Conservation (phyloP, 2,797 vertebrate species). For the Sebastes diploproa region DNA sequence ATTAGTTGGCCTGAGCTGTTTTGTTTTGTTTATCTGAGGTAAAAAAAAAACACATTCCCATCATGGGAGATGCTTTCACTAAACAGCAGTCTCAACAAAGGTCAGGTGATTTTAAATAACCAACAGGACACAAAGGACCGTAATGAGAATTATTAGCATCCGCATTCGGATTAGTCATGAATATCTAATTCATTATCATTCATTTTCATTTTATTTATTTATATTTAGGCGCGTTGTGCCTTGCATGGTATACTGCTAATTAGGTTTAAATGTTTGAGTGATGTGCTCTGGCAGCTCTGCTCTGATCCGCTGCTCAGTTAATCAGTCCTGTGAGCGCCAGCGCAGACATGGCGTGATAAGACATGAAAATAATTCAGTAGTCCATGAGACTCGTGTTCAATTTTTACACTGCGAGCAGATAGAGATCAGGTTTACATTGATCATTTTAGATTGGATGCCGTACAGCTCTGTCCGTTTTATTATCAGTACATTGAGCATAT, state of each 20-base stretch:
- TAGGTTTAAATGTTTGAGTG: conserved; percentile 58
- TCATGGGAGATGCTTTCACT: conserved; percentile 17
- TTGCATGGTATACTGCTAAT: conserved; percentile 46
- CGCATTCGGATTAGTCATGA: conserved; percentile 38
- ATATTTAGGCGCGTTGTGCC: conserved; percentile 20
- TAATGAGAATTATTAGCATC: conserved; percentile 55
- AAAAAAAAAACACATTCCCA: conserved; percentile 4
- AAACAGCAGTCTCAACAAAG: conserved; percentile 37
- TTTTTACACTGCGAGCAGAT: not conserved
- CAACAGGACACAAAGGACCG: conserved; percentile 23
- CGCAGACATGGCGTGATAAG: conserved; percentile 3
- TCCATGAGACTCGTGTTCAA: not conserved
- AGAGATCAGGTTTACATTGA: not conserved
- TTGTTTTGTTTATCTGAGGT: conserved; percentile 39
- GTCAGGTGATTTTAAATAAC: conserved; percentile 51
- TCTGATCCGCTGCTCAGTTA: conserved; percentile 45
- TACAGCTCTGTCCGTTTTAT: not conserved
- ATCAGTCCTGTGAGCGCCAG: conserved; percentile 33
- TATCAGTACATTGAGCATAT: not conserved
- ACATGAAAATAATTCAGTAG: conserved; percentile 31
- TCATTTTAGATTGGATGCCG: not conserved
- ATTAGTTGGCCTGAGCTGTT: conserved; percentile 56
- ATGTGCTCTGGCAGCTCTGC: conserved; percentile 47
- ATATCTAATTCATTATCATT: conserved; percentile 49
- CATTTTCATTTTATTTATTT: conserved; percentile 50